Base-by-base conservation (phyloP, 2,113 vertebrate genomes). In the Zapornia atra region DNA sequence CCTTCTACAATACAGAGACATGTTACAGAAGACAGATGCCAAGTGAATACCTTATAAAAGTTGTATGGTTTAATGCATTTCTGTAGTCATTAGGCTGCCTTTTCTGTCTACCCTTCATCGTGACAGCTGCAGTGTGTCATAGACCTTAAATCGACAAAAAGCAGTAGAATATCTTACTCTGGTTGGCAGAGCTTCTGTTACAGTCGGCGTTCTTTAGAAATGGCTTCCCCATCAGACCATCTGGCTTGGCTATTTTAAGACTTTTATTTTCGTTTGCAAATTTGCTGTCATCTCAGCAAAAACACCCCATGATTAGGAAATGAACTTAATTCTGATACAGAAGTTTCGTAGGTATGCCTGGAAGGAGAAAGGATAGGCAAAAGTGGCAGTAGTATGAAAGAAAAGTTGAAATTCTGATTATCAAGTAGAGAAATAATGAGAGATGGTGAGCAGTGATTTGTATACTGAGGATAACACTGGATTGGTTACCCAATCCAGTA, bases 61-160 rank as follows among this genome's bases (percentile, higher is more conserved):
- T 33, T 54, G 6, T 29, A 82, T 51, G 60, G 29, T 88, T 94
- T 86, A 85, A 54, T 93, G 85, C 36, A 34, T 88, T 93, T 95
- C 50, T 66, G 34, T 86, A 90, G 81, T 84, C 60, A 24, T 73
- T 85, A 88, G 77, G 26, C 73, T 92, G 68, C 66, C 63, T 90
- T 79, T 60, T 63, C 65, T 91, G n/a, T 93, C 88, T 96, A 25
- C 72, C 70, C 92, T 94, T 92, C 34, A 8, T 28, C 5, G 29
- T 86, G 94, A 95, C 96, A 96, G 87, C 76, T 97, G 94, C 94
- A 78, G 63, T 19, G 65, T 92, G 60, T 94, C 86, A 86, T 26
- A 24, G 91, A 69, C 88, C 94, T 85, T 80, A 60, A 91, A 91
- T 85, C 51, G 50, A 26, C 72, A 81, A 20, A 48, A 90, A 87